Evolutionary conservation across 2,888 invertebrate species (phyloP).

Genomic region (Drosophila falleni): DNA sequence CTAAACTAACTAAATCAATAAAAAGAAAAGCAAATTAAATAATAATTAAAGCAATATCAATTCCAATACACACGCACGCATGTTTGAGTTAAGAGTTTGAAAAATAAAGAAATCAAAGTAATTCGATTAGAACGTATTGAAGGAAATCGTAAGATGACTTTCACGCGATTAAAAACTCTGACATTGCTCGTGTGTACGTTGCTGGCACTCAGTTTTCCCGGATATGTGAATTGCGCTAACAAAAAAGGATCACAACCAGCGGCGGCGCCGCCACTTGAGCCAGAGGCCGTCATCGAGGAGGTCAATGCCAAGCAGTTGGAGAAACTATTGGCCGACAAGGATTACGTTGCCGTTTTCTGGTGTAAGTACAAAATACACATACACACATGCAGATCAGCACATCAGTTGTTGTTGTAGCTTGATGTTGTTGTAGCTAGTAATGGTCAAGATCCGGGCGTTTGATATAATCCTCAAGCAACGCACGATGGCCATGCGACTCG

Average conservation of each 20-base stretch:
- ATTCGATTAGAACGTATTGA: slow-evolving; percentile 46
- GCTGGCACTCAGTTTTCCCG: slow-evolving; percentile 85
- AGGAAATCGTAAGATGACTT: slow-evolving; percentile 82
- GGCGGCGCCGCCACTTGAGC: slow-evolving; percentile 77
- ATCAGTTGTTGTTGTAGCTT: slow-evolving; percentile 6
- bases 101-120: slow-evolving; percentile 29
- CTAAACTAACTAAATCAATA: slow-evolving; percentile 20
- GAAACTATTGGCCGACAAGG: slow-evolving; percentile 94
- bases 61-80: slow-evolving; percentile 58
- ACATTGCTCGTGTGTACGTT: slow-evolving; percentile 85
- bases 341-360: slow-evolving; percentile 98
- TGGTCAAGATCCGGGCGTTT: slow-evolving; percentile 54
- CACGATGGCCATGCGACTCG: slow-evolving; percentile 66
- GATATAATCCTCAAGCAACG: slow-evolving; percentile 29
- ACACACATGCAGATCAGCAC: slow-evolving; percentile 51
- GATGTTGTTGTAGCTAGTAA: slow-evolving; percentile 54
- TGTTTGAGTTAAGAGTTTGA: slow-evolving; percentile 68
- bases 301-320: slow-evolving; percentile 97
- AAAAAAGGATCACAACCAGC: slow-evolving; percentile 82
- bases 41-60: slow-evolving; percentile 26
- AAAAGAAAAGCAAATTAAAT: slow-evolving; percentile 41
- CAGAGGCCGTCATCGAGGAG: slow-evolving; percentile 95
- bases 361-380: slow-evolving; percentile 90
- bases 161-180: slow-evolving; percentile 85
- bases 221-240: slow-evolving; percentile 85